phyloP scores from a whole-genome alignment of 2,797 vertebrate genomes.

The Philypnodon macrostomus region DNA sequence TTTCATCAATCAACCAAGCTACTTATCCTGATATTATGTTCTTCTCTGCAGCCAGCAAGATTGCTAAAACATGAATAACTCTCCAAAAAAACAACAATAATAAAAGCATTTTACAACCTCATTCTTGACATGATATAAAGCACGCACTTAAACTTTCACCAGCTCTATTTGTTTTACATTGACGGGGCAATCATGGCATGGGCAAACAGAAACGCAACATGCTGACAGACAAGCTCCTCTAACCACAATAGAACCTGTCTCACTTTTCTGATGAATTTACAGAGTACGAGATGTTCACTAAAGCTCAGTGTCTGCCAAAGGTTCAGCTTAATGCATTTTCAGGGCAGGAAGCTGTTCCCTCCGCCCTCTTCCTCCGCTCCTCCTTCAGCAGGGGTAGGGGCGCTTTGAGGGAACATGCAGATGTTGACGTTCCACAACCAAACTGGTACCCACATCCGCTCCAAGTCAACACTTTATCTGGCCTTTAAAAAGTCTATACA shows the following conservation, averaged over 20 bases:
- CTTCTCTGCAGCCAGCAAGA: no score
- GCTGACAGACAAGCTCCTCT: neutral
- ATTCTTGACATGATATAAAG: conserved; percentile 1
- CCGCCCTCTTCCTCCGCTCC: conserved; percentile 44
- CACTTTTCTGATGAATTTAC: conserved; percentile 25
- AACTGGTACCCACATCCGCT: conserved; percentile 72
- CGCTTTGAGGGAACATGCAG: conserved; percentile 53
- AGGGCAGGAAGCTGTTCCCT: conserved; percentile 58
- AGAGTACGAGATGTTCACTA: neutral
- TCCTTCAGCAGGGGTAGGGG: conserved; percentile 44
- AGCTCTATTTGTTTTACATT: neutral
- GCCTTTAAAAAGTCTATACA: conserved; percentile 24
- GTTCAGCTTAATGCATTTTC: conserved; percentile 28
- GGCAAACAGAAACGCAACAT: neutral
- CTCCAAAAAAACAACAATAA: conserved; percentile 1
- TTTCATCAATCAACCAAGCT: no score
- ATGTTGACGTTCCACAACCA: conserved; percentile 57
- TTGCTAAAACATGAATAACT: no score
- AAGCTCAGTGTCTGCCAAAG: conserved; percentile 18
- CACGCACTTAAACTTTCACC: conserved; percentile 1
- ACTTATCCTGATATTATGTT: no score
- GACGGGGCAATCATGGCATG: neutral
- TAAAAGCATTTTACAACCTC: conserved; percentile 9
- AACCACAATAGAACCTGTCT: conserved; percentile 12
- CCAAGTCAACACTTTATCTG: conserved; percentile 25